A percentile compares a stretch with the other conserved stretches of the same genome.
phyloP scores from a whole-genome alignment of 2,888 invertebrate genomes.

The Leucania comma region DNA sequence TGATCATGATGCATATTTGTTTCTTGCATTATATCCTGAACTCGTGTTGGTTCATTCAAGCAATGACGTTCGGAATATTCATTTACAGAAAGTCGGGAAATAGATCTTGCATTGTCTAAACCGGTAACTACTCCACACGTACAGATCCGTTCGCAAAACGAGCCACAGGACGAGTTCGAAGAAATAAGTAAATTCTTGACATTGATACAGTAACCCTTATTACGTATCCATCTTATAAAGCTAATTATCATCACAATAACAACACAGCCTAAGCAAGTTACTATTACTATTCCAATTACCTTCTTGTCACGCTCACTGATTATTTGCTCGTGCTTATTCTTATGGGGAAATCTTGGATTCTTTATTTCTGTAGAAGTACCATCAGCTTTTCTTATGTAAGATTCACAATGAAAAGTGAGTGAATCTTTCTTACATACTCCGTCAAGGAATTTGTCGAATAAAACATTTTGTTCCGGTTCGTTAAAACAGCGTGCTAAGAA shows the following conservation, averaged over 20 bases:
- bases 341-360: constrained; percentile 87
- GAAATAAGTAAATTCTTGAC: constrained; percentile 84
- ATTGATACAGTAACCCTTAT: constrained; percentile 89
- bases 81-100: constrained; percentile 91
- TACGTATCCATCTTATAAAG: constrained; percentile 90
- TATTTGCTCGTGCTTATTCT: constrained; percentile 70
- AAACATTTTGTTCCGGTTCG: constrained; percentile 91
- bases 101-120: constrained; percentile 91
- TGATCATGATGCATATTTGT: constrained; percentile 77
- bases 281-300: constrained; percentile 88
- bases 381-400: constrained; percentile 81
- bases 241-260: constrained; percentile 89
- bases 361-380: constrained; percentile 79
- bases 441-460: constrained; percentile 91
- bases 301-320: constrained; percentile 82
- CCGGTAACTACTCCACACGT: constrained; percentile 84
- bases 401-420: constrained; percentile 90
- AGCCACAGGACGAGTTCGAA: constrained; percentile 80
- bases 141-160: constrained; percentile 82
- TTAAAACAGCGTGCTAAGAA: constrained; percentile 92
- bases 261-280: constrained; percentile 88
- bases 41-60: constrained; percentile 89
- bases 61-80: constrained; percentile 92
- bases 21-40: constrained; percentile 82
- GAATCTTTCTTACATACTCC: constrained; percentile 89